These are phyloP conservation scores for Dysidea cf. avara DNA, from an alignment of 37 sponge, comb jelly and placozoan species.

Conservation along the genomic window DNA sequence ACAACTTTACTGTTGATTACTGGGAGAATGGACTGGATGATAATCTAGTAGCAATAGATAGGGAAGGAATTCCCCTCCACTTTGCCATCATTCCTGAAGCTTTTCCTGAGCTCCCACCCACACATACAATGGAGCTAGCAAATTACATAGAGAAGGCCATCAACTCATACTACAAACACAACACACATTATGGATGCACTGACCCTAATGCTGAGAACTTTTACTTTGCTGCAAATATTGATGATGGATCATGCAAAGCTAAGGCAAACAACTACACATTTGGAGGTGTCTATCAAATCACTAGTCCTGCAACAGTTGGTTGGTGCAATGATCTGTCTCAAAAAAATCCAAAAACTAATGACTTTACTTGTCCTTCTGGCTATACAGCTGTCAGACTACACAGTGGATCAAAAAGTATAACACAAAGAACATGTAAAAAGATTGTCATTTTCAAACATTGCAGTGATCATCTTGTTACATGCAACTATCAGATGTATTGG, in stretches of 20 bases:
- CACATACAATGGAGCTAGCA: slow-evolving; percentile 38
- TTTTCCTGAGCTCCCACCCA: slow-evolving; percentile 60
- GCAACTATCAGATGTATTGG: slow-evolving; percentile 59
- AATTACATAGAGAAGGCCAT: slow-evolving; percentile 43
- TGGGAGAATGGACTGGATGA: slow-evolving; percentile 68
- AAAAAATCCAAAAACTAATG: slow-evolving; percentile 59
- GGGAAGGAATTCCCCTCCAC: no score
- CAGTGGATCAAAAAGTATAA: slow-evolving; percentile 44
- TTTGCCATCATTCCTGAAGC: no score
- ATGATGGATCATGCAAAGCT: slow-evolving; percentile 43
- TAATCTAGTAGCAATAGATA: no score
- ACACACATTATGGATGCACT: slow-evolving; percentile 68
- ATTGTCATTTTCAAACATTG: no score
- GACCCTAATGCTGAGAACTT: slow-evolving; percentile 55
- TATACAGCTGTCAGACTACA: slow-evolving; percentile 55
- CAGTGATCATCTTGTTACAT: no score
- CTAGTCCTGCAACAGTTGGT: slow-evolving; percentile 26
- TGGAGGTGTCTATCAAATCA: slow-evolving; percentile 71
- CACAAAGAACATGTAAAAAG: no score
- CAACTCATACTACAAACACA: slow-evolving; percentile 60
- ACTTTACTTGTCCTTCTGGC: slow-evolving; percentile 39
- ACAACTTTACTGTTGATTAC: slow-evolving; percentile 57
- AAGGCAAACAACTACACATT: slow-evolving; percentile 45
- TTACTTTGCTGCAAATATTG: slow-evolving; percentile 65
- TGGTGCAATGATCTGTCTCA: no score